Conservation (phyloP, 2,888 invertebrate species). For the Endotricha flammealis region DNA sequence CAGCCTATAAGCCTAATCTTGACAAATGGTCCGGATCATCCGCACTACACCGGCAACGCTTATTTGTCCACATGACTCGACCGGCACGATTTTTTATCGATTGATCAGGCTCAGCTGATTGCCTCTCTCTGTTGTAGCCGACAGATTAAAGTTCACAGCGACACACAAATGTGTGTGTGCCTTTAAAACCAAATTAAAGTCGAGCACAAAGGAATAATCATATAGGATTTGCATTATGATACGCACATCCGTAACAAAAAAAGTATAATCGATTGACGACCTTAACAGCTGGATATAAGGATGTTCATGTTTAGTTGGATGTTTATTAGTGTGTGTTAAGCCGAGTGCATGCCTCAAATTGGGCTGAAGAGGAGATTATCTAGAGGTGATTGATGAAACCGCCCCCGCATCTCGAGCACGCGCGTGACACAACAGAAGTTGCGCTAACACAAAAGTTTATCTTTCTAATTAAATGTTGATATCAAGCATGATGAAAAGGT, state of each 20-base stretch:
- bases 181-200: conserved; percentile 47
- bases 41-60: conserved; percentile 45
- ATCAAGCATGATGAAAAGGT: too few species aligned
- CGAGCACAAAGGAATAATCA: conserved; percentile 55
- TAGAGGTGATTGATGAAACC: conserved; percentile 80
- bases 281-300: conserved; percentile 23
- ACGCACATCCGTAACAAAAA: conserved; percentile 35
- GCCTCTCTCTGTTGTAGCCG: conserved; percentile 71
- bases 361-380: conserved; percentile 81
- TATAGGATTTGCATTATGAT: conserved; percentile 56
- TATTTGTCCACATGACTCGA: conserved; percentile 60
- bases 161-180: conserved; percentile 8
- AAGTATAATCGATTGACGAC: conserved; percentile 18
- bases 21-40: conserved; percentile 75
- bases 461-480: neutral
- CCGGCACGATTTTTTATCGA: conserved; percentile 71
- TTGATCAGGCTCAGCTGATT: conserved; percentile 76
- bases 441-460: neutral
- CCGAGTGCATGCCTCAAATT: conserved; percentile 69
- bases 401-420: conserved; percentile 19
- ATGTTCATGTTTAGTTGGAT: neutral
- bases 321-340: conserved; percentile 57
- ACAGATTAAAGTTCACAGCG: conserved; percentile 48
- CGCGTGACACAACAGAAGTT: conserved; percentile 9
- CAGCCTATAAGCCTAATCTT: conserved; percentile 63